Percentiles rank a stretch among this genome's conserved stretches.
phyloP scores from a whole-genome alignment of 1,140 invertebrate species.

The Steinernema khuongi region DNA sequence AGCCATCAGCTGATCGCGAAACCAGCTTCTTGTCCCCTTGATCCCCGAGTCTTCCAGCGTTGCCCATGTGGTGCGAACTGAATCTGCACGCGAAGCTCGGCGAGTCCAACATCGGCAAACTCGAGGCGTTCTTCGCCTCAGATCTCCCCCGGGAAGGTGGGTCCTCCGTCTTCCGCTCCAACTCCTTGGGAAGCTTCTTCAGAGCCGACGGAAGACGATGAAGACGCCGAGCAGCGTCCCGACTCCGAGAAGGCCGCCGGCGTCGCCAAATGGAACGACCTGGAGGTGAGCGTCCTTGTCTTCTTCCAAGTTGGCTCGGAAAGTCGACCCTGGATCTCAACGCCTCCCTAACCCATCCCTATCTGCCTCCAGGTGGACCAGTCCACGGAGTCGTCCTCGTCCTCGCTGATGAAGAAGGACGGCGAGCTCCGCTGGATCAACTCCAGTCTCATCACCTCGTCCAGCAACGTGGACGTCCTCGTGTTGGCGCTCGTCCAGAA shows the following conservation, averaged over 20 bases:
- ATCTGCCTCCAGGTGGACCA: neutral
- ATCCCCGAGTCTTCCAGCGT: neutral
- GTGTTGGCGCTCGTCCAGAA: neutral
- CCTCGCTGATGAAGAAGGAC: neutral
- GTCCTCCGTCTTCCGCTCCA: too few relatives aligned
- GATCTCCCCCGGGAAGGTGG: neutral
- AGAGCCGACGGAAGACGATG: neutral
- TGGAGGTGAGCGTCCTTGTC: too few relatives aligned
- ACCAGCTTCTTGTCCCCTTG: neutral
- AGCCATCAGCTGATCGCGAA: neutral
- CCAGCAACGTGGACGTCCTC: neutral
- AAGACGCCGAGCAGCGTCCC: neutral
- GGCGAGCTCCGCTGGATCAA: neutral
- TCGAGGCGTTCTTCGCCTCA: neutral
- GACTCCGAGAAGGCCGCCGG: slow-evolving; percentile 7
- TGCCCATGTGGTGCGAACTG: neutral
- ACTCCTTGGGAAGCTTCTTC: neutral
- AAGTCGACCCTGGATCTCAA: too few relatives aligned
- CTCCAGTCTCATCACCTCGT: neutral
- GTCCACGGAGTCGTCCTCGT: neutral
- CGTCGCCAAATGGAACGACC: neutral
- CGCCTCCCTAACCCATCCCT: neutral
- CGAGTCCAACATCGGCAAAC: neutral
- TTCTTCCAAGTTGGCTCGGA: too few relatives aligned
- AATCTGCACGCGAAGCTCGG: neutral